Conservation (phyloP, 2,797 vertebrate species). For the Lepus oiostolus region DNA sequence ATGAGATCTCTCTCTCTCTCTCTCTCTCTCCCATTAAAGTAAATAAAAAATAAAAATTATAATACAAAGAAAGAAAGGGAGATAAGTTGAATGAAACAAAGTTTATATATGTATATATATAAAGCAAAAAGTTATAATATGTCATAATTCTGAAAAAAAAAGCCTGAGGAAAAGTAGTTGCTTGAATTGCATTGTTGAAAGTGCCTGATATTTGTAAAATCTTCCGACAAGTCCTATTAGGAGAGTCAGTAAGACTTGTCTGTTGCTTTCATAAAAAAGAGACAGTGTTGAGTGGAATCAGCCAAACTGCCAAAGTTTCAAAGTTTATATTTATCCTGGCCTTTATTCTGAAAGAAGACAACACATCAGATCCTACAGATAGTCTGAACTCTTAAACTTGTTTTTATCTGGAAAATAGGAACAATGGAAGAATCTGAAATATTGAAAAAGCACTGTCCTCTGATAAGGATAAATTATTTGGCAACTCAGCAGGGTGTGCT, state of each 20-base stretch:
- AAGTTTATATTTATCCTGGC: conserved; percentile 23
- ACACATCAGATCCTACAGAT: not conserved
- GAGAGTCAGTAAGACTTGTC: not conserved
- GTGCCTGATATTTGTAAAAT: not conserved
- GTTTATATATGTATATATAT: too few species aligned
- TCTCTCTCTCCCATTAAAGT: too few species aligned
- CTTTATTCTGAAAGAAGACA: conserved; percentile 39
- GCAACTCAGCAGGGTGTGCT: not conserved
- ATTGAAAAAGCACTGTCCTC: conserved; percentile 16
- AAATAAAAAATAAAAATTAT: too few species aligned
- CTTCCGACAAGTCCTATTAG: not conserved
- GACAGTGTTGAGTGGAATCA: not conserved
- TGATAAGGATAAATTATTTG: conserved; percentile 11
- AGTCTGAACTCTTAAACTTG: conserved; percentile 30
- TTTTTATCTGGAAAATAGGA: conserved; percentile 30
- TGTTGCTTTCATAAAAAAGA: not conserved
- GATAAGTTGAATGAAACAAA: conserved; percentile 4
- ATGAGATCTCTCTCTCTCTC: too few species aligned
- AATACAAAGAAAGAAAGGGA: not conserved
- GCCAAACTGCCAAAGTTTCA: conserved; percentile 1
- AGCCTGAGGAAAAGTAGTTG: not conserved
- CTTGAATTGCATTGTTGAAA: conserved; percentile 27
- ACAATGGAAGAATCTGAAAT: not conserved
- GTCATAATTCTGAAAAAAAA: conserved; percentile 51
- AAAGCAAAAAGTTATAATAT: conserved; percentile 12